Evolutionary conservation across 2,113 vertebrate species (phyloP), one percentile per base, ranked within the genome.

Genomic region (Pelodiscus sinensis): DNA sequence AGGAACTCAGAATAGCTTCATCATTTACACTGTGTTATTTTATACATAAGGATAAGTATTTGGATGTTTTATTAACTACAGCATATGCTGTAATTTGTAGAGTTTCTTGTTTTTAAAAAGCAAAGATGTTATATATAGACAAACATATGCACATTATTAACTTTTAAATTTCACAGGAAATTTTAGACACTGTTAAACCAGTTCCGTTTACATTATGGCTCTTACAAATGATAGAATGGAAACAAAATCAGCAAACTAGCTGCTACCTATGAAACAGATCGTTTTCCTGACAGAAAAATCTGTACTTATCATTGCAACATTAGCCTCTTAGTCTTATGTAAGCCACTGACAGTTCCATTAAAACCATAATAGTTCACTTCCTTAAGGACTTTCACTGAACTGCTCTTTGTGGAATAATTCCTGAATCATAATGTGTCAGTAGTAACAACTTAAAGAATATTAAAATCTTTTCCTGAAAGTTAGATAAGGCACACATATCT

Each of bases 301-400:
- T 90, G 2, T 57, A 21, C 13, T 80, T 89, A 80, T 6, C 2
- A 22, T 80, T 35, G 27, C 13, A 65, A 55, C 1, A 62, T 87
- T 83, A 82, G 0, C 3, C 6, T 86, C 75, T 82, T 27, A 81
- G 86, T 92, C 19, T 90, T 91, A 10, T 75, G 44, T 3, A 95
- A 92, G 18, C 22, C 81, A 77, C 12, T 92, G 35, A 38, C 2
- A 86, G 80, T 5, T n/a, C 1, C 27, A 21, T 1, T 83, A 85
- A 78, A 77, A 93, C 90, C 57, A 78, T 14, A 91, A 89, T 68
- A 3, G 87, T 80, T 2, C 21, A 52, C 1, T 91, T 94, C 62
- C 25, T 81, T 75, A 79, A 55, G 93, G 57, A 86, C 38, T 92
- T 65, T 79, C 52, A 91, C 5, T 56, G 27, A 85, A 1, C 29